Base-by-base conservation (phyloP, 30 jellyfish, hydroid and myxozoan species). In the Phacellophora camtschatica region DNA sequence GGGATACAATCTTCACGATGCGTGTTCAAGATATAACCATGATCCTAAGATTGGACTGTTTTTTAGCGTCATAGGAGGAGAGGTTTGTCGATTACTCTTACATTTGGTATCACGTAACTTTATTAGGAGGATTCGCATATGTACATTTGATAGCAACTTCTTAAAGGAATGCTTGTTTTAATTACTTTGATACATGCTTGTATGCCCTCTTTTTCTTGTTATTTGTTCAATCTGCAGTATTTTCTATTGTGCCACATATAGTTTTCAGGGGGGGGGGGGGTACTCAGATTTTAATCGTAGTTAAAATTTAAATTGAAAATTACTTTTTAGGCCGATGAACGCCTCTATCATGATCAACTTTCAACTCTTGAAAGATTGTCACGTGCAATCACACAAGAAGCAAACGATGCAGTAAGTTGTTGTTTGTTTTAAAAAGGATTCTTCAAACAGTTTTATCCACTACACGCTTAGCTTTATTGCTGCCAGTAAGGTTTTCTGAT, bases 1-100 rank as follows among this genome's bases (percentile, higher is more conserved):
- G 96, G 99, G 89, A 0, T 93, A 93, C 84, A 93, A 93, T 71
- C 84, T 93, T 42, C 93, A 86, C 55, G 99, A 93, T 66, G 96
- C 97, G 1, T 66, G 94, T 69, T 62, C 87, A 10, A 68, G 99
- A 41, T 93, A 79, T 66, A 71, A 45, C 41, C 82, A 72, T 55
- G 99, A 93, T 23, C 59, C 83, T 24, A 53, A 53, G 30, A 83
- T 93, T 43, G 83, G 77, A 27, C 33, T 71, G 74, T 93, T 93
- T 61, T 43, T 54, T 19, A 67, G 82, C 39, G 56, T 93, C 16
- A 66, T 93, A 31, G 72, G 58, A 1, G 84, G 86, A 4, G 90
- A 80, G 96, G 99, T 93, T 48, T 0, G 34, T 36, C 16, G 25
- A n/a, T 34, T 8, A 11, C 11, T 54, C 9, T 54, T 18, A 18